Evolutionary conservation across 1,140 invertebrate genomes (phyloP).

Genomic region (Sycobia sp.): DNA sequence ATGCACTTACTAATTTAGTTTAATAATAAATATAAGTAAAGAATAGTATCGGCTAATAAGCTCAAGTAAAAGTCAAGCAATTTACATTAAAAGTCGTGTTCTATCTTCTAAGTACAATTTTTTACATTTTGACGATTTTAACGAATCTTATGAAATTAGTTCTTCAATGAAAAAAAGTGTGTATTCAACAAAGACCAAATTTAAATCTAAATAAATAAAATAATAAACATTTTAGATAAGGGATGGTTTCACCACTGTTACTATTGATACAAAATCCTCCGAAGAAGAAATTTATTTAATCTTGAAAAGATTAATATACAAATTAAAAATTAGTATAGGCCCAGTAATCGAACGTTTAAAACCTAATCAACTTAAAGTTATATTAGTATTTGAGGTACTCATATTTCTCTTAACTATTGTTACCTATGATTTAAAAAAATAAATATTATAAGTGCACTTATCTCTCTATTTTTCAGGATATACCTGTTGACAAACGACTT

Average conservation of each 20-base stretch:
- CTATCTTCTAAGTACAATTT: too few species aligned
- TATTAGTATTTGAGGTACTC: constrained; percentile 38
- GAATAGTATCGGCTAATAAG: too few species aligned
- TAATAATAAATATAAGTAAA: too few species aligned
- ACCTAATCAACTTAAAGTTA: constrained; percentile 31
- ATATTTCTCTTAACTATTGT: constrained; percentile 5
- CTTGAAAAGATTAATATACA: constrained; percentile 36
- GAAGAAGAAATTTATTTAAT: constrained; percentile 47
- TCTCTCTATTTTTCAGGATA: constrained; percentile 31
- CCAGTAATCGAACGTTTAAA: constrained; percentile 34
- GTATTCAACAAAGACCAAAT: neutral
- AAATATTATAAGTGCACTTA: constrained; percentile 11
- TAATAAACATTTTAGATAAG: constrained; percentile 22
- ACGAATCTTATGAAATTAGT: too few species aligned
- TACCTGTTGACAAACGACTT: constrained; percentile 31
- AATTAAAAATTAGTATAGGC: constrained; percentile 37
- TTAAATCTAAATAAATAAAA: neutral
- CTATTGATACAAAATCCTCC: constrained; percentile 41
- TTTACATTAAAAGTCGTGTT: too few species aligned
- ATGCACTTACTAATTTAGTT: too few species aligned
- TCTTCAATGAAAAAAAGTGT: too few species aligned
- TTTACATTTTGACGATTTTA: too few species aligned
- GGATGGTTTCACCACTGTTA: constrained; percentile 31
- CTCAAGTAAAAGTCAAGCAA: too few species aligned
- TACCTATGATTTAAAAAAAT: too few species aligned